phyloP scores from a whole-genome alignment of 35 echinoderm and acorn worm genomes.

The Chiridota heheva region DNA sequence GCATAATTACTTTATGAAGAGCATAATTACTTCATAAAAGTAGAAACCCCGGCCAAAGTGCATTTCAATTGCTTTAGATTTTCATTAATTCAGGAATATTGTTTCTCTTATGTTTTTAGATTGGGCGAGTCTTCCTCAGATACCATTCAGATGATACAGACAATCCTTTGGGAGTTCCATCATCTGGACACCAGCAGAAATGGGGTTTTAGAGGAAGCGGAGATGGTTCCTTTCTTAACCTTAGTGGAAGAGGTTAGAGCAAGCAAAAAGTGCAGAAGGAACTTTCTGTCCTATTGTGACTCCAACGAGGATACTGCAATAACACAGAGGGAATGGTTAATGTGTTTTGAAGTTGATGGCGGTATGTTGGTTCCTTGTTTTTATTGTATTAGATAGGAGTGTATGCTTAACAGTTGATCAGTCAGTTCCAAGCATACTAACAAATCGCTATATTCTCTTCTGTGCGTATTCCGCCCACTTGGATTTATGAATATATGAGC shows the following conservation, averaged over 20 bases:
- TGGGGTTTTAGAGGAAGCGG: constrained; percentile 25
- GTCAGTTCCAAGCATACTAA: neutral
- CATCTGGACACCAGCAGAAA: constrained; percentile 44
- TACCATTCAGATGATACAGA: constrained; percentile 23
- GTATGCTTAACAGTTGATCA: neutral
- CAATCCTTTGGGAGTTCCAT: constrained; percentile 51
- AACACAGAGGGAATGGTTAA: constrained; percentile 42
- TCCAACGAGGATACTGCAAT: constrained; percentile 12
- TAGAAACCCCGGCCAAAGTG: too few species aligned
- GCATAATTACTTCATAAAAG: too few species aligned
- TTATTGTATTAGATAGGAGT: too few species aligned
- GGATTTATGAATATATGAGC: neutral
- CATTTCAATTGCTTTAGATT: too few species aligned
- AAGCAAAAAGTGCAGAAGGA: constrained; percentile 52
- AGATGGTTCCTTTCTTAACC: constrained; percentile 17
- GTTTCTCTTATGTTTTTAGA: neutral
- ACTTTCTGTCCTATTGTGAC: constrained; percentile 48
- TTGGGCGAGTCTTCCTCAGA: constrained; percentile 23
- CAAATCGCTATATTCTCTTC: neutral
- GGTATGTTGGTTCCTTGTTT: constrained; percentile 30
- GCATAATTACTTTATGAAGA: too few species aligned
- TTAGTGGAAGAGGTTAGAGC: constrained; percentile 34
- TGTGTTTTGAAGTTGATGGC: constrained; percentile 48
- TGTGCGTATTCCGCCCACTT: neutral
- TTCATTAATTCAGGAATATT: too few species aligned